Evolutionary conservation across 2,113 vertebrate genomes (phyloP).

Genomic region (Etheostoma cragini): DNA sequence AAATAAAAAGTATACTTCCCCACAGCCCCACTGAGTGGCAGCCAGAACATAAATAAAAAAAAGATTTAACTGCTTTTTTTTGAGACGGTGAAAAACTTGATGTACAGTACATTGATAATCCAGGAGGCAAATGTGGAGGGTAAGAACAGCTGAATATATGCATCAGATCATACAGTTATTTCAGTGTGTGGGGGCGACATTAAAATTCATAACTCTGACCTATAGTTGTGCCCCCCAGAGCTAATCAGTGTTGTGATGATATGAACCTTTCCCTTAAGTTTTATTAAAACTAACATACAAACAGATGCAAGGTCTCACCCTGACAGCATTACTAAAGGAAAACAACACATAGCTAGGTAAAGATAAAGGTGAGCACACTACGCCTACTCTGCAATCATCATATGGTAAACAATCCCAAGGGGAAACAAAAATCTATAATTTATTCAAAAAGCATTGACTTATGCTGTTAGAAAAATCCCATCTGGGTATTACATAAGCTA

Average conservation of each 20-base stretch:
- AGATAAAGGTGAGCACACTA: slow-evolving; percentile 35
- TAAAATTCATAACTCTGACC: slow-evolving; percentile 53
- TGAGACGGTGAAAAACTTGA: background rate
- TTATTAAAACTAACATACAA: slow-evolving; percentile 44
- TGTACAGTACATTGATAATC: background rate
- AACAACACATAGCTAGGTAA: slow-evolving; percentile 14
- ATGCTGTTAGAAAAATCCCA: background rate
- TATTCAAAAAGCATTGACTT: slow-evolving; percentile 29
- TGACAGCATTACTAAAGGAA: slow-evolving; percentile 3
- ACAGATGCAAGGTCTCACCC: slow-evolving; percentile 20
- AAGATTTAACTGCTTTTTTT: background rate
- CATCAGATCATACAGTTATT: slow-evolving; percentile 1
- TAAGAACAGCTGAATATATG: slow-evolving; percentile 4
- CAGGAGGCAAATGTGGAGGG: slow-evolving; percentile 23
- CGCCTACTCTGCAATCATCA: slow-evolving; percentile 39
- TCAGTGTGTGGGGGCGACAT: slow-evolving; percentile 23
- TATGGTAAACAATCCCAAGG: slow-evolving; percentile 19
- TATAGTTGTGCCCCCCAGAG: slow-evolving; percentile 4
- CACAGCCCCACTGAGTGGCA: slow-evolving; percentile 3
- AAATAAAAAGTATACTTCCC: slow-evolving; percentile 23
- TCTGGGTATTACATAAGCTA: slow-evolving; percentile 2
- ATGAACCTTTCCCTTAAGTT: slow-evolving; percentile 49
- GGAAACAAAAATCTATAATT: slow-evolving; percentile 23
- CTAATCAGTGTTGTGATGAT: slow-evolving; percentile 1
- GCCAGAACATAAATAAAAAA: slow-evolving; percentile 16